Evolutionary conservation across 2,113 vertebrate species (phyloP), one percentile per base, ranked within the genome.

Genomic region (Gadus macrocephalus): DNA sequence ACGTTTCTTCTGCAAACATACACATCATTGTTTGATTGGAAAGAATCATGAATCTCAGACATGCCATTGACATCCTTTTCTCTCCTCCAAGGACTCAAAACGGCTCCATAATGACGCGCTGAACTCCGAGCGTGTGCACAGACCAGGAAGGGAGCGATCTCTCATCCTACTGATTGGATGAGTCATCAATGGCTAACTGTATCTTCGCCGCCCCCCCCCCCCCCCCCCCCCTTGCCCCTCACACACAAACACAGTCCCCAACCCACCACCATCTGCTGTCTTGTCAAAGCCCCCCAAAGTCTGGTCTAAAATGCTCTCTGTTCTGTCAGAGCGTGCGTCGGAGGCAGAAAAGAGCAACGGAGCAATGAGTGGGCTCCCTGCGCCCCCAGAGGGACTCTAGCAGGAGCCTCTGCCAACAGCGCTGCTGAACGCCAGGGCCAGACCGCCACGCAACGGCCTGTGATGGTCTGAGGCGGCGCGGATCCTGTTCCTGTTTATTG

Each of bases 141-240:
- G 42, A 9, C 42, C 42, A 49, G 42, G 42, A 14, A 49, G 42
- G 9, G 42, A 49, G 9, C 42, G 42, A 27, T 76, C 69, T 68
- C 75, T 9, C 81, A 88, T 81, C 86, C 83, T 84, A 84, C 78
- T 19, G 80, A 70, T 63, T 75, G 66, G 64, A 81, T 74, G 83
- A 86, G 87, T 86, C 85, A 89, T 81, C 79, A 56, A 73, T 80
- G 82, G 78, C 71, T 80, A 81, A 85, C 82, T 80, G 81, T 80
- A 81, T 81, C 70, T 62, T 83, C 83, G 79, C 74, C 78, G 2
- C 31, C 4, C 31, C 31, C 31, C 31, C 31, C 3, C 31, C 4
- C 31, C 4, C 42, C 8, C 42, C 38, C 38, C 38, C 38, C 38
- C 25, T 2, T 25, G 25, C 8, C 42, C 8, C 42, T 1, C 42